phyloP scores from a whole-genome alignment of 2,113 vertebrate genomes.

The Tetraodon nigroviridis region DNA sequence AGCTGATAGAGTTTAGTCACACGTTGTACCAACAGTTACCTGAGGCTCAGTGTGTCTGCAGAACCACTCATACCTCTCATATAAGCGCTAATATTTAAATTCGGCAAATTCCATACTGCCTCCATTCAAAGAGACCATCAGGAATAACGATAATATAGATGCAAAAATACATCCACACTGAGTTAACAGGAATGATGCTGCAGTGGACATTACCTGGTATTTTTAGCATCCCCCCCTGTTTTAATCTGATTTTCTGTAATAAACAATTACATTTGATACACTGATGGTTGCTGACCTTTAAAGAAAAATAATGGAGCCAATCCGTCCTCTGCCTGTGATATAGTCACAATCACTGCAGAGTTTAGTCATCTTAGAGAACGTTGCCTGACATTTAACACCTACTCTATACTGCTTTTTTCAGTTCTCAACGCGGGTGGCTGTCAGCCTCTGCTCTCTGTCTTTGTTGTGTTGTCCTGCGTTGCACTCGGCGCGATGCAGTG shows the following conservation, averaged over 20 bases:
- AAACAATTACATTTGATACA: not conserved
- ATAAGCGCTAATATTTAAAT: too few species aligned
- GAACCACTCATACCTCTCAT: not conserved
- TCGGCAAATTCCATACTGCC: too few species aligned
- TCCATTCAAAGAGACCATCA: not conserved
- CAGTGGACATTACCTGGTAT: too few species aligned
- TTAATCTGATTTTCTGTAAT: not conserved
- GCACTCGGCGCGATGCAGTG: too few species aligned
- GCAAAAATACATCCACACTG: not conserved
- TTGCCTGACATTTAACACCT: not conserved
- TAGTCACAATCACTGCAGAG: not conserved
- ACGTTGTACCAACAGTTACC: not conserved
- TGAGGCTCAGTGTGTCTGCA: slow-evolving; percentile 3
- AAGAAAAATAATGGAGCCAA: not conserved
- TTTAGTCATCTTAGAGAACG: not conserved
- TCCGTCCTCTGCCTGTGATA: not conserved
- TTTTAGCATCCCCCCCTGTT: too few species aligned
- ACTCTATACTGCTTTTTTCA: not conserved
- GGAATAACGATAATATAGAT: not conserved
- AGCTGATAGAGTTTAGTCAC: slow-evolving; percentile 5
- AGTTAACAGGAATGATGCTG: too few species aligned
- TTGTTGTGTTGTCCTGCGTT: slow-evolving; percentile 11
- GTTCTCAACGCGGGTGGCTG: not conserved
- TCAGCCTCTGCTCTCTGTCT: slow-evolving; percentile 13
- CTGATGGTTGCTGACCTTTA: not conserved